Conservation (phyloP, 2,888 invertebrate genomes). For the Monopis laevigella region DNA sequence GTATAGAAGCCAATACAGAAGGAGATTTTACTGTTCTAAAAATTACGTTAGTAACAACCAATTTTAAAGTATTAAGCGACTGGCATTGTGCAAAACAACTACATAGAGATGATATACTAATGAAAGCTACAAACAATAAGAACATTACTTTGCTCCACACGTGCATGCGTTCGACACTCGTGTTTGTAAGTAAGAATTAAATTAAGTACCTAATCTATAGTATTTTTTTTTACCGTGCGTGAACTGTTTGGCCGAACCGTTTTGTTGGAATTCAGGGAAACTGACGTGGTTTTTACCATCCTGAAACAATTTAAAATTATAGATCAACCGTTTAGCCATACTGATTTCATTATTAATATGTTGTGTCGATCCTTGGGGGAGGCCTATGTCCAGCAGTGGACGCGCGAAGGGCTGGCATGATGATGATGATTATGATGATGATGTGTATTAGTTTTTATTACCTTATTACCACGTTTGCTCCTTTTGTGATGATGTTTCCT, state of each 20-base stretch:
- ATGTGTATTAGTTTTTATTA: conserved; percentile 34
- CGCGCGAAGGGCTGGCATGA: too few relatives aligned
- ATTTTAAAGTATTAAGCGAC: too few relatives aligned
- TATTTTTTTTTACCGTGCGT: conserved; percentile 84
- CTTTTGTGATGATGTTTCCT: conserved; percentile 85
- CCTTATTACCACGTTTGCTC: conserved; percentile 86
- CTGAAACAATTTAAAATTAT: conserved; percentile 55
- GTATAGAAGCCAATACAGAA: too few relatives aligned
- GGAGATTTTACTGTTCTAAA: too few relatives aligned
- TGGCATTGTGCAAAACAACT: too few relatives aligned
- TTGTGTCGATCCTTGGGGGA: too few relatives aligned
- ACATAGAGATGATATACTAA: too few relatives aligned
- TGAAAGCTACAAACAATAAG: conserved; percentile 25
- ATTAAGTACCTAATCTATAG: conserved; percentile 73
- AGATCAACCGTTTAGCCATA: too few relatives aligned
- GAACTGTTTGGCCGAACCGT: conserved; percentile 87
- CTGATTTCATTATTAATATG: too few relatives aligned
- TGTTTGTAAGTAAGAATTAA: conserved; percentile 56
- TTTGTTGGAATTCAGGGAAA: conserved; percentile 90
- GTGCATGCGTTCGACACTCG: conserved; percentile 65
- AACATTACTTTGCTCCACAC: conserved; percentile 38
- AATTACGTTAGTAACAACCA: too few relatives aligned
- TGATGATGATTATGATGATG: too few relatives aligned
- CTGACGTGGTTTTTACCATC: conserved; percentile 91
- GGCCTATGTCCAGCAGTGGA: too few relatives aligned